Evolutionary conservation across 2,888 invertebrate genomes (phyloP).

Genomic region (Ctena decussata): DNA sequence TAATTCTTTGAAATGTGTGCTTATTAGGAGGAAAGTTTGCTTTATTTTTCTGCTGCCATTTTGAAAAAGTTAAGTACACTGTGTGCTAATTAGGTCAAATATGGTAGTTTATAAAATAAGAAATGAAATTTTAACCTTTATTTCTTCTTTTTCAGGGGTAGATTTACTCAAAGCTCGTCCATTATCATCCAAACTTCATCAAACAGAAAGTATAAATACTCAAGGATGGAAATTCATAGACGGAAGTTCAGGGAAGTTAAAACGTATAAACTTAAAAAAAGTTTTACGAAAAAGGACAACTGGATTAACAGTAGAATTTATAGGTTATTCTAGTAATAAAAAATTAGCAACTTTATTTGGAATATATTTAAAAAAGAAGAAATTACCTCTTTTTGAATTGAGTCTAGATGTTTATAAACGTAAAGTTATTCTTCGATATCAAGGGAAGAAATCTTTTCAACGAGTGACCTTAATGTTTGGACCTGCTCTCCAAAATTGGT

Average conservation of each 20-base stretch:
- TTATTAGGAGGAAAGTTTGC: too few species aligned
- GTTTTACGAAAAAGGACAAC: constrained; percentile 67
- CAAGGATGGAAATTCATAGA: constrained; percentile 69
- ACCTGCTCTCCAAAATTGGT: constrained; percentile 68
- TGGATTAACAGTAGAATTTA: constrained; percentile 68
- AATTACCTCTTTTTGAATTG: constrained; percentile 76
- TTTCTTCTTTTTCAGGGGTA: constrained; percentile 64
- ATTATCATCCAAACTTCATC: constrained; percentile 35
- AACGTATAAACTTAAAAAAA: constrained; percentile 50
- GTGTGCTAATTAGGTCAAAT: too few species aligned
- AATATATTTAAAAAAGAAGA: constrained; percentile 66
- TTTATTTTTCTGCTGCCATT: too few species aligned
- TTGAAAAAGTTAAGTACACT: too few species aligned
- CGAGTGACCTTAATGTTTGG: constrained; percentile 68
- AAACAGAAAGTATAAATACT: constrained; percentile 57
- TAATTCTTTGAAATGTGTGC: too few species aligned
- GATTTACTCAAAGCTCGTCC: constrained; percentile 60
- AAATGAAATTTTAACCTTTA: background rate
- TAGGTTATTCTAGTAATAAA: constrained; percentile 53
- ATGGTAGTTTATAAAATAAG: too few species aligned
- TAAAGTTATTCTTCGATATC: constrained; percentile 75
- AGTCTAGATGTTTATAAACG: constrained; percentile 70
- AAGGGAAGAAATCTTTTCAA: constrained; percentile 78
- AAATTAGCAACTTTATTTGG: constrained; percentile 68
- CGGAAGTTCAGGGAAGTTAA: constrained; percentile 64